phyloP scores from a whole-genome alignment of 2,113 vertebrate species.

The Raja brachyura region DNA sequence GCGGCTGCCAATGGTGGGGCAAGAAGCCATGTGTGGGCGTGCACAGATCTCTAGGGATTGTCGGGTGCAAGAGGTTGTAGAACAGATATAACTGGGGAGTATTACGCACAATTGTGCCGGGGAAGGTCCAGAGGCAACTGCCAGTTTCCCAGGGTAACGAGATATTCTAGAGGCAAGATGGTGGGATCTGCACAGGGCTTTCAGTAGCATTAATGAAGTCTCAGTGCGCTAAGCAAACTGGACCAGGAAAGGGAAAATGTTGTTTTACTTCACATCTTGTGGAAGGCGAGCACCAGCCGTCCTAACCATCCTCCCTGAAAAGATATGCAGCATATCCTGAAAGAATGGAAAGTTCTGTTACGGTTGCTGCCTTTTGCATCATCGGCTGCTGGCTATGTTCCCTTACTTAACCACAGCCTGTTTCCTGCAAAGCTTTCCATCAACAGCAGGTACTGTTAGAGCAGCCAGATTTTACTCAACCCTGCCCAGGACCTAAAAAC shows the following conservation, averaged over 20 bases:
- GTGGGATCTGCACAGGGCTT: not conserved
- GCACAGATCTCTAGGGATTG: not conserved
- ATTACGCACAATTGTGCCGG: not conserved
- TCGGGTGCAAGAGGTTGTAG: not conserved
- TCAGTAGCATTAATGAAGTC: not conserved
- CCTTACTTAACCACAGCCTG: constrained; percentile 51
- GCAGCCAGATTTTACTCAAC: constrained; percentile 44
- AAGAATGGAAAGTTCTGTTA: constrained; percentile 49
- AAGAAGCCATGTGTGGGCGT: not conserved
- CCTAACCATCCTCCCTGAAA: constrained; percentile 40
- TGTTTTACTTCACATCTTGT: constrained; percentile 41
- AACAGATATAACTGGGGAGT: not conserved
- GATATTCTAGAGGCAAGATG: not conserved
- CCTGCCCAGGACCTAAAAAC: constrained; percentile 56
- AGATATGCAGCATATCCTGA: constrained; percentile 43
- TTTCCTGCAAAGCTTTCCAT: constrained; percentile 58
- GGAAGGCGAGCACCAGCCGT: constrained; percentile 41
- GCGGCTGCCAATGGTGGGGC: not conserved
- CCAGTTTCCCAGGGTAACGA: not conserved
- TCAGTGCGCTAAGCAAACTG: constrained; percentile 30
- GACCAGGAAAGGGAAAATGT: constrained; percentile 21
- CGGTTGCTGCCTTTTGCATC: constrained; percentile 51
- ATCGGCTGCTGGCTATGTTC: constrained; percentile 50
- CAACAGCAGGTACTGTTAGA: constrained; percentile 65
- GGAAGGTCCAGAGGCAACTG: not conserved